A percentile compares a stretch with the other conserved stretches of the same genome.
phyloP scores from a whole-genome alignment of 2,113 vertebrate species.

The Phaethornis superciliosus region DNA sequence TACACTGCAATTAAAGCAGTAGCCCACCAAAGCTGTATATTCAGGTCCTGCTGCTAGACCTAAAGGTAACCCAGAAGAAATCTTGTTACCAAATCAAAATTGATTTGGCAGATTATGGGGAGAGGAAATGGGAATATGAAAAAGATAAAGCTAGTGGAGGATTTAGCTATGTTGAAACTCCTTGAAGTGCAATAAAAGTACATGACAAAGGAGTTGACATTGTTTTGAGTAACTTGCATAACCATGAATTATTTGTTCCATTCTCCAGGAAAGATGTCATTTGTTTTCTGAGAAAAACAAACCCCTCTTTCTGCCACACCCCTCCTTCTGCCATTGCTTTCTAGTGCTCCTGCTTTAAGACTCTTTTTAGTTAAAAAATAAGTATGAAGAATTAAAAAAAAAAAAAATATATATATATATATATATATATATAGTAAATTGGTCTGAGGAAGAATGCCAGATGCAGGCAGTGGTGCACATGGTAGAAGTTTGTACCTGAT shows the following conservation, averaged over 20 bases:
- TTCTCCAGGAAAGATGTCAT: background rate
- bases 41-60: background rate
- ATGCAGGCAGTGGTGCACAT: background rate
- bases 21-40: background rate
- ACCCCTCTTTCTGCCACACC: background rate
- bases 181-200: background rate
- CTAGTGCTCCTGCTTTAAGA: background rate
- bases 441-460: background rate
- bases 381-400: background rate
- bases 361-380: background rate
- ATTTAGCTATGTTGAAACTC: background rate
- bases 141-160: background rate
- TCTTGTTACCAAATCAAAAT: background rate
- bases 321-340: background rate
- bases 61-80: background rate
- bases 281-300: background rate
- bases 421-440: background rate
- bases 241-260: background rate
- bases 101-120: background rate
- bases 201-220: background rate
- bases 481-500: background rate
- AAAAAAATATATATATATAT: accelerated
- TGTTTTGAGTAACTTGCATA: background rate
- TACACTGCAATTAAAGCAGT: background rate
- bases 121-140: background rate